These are phyloP conservation scores for Lepidonotus clava DNA, from an alignment of 2,888 invertebrate genomes.

Conservation along the genomic window DNA sequence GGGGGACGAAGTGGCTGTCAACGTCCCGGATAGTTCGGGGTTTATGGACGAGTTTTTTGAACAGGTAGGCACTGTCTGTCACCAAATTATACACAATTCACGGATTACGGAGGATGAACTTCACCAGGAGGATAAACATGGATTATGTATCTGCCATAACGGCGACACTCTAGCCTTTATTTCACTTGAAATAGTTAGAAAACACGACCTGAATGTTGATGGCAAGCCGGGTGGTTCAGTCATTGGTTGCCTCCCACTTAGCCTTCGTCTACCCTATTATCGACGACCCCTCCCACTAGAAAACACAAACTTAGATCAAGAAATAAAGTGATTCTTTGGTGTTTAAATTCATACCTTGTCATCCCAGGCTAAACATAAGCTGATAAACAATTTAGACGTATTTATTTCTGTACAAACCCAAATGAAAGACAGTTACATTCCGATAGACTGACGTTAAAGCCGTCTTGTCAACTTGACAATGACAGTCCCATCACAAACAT, in stretches of 20 bases:
- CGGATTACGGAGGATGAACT: background rate
- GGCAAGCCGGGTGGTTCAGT: background rate
- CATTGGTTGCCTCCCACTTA: conserved; percentile 20
- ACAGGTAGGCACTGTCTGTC: conserved; percentile 85
- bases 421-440: too few species aligned
- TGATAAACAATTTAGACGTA: too few species aligned
- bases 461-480: too few species aligned
- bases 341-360: too few species aligned
- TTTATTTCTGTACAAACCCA: too few species aligned
- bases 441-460: too few species aligned
- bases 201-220: background rate
- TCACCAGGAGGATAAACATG: background rate
- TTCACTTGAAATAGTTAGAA: background rate
- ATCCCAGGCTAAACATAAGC: too few species aligned
- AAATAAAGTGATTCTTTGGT: too few species aligned
- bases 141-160: background rate
- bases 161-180: background rate
- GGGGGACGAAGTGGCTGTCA: conserved; percentile 96
- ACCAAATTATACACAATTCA: conserved; percentile 13
- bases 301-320: background rate
- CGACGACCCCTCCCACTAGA: background rate
- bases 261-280: background rate
- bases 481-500: too few species aligned
- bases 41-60: conserved; percentile 99
- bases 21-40: conserved; percentile 92